A percentile compares a stretch with the other conserved stretches of the same genome.
Conservation (phyloP, 2,113 vertebrate species). For the Mesoclemmys tuberculata region DNA sequence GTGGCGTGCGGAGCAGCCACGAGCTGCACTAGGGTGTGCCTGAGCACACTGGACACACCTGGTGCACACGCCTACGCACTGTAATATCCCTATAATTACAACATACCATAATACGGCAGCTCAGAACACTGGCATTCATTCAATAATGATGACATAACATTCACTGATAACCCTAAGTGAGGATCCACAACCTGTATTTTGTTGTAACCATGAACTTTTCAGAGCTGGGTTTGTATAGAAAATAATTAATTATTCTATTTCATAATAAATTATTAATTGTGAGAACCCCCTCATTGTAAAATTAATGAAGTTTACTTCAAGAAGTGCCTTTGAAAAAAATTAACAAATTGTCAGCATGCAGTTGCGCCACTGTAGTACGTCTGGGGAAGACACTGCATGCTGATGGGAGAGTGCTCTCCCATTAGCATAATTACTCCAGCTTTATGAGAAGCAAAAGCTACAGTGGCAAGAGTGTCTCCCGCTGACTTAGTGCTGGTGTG, state of each 20-base stretch:
- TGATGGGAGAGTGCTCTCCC: no score
- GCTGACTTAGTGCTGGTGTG: no score
- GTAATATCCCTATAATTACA: slow-evolving; percentile 13
- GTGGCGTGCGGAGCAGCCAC: no score
- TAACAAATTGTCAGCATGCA: neutral
- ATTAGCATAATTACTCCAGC: no score
- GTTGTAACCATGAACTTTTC: neutral
- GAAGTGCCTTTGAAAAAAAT: neutral
- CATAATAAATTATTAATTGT: no score
- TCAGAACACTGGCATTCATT: slow-evolving; percentile 19
- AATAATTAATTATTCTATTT: neutral
- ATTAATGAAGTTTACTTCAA: neutral
- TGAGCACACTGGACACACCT: no score
- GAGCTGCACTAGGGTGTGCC: no score
- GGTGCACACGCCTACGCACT: no score
- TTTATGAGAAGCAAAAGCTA: no score
- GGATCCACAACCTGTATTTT: neutral
- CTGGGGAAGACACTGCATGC: no score
- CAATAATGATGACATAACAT: neutral
- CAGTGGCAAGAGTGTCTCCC: no score
- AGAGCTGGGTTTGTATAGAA: neutral
- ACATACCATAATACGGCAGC: neutral
- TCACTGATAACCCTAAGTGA: neutral
- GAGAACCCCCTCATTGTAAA: neutral
- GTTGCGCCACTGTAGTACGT: no score